These are phyloP conservation scores for Armadillidium nasatum DNA, from an alignment of 1,140 invertebrate species.

Conservation along the genomic window DNA sequence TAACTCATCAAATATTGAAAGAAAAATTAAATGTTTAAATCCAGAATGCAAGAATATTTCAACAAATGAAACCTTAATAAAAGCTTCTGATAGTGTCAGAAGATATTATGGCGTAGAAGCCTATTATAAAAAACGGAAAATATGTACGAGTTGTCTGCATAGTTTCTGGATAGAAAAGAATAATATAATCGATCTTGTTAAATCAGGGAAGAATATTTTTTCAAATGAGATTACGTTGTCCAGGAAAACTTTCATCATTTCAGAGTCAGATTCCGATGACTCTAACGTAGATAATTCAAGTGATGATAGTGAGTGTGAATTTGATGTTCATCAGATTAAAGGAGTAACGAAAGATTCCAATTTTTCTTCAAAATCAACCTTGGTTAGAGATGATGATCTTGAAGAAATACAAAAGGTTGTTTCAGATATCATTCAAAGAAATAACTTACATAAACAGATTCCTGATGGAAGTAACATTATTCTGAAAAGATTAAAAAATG, in stretches of 20 bases:
- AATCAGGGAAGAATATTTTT: slow-evolving; percentile 27
- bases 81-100: slow-evolving; percentile 29
- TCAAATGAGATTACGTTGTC: slow-evolving; percentile 26
- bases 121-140: slow-evolving; percentile 38
- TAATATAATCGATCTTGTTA: slow-evolving; percentile 25
- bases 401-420: slow-evolving; percentile 7
- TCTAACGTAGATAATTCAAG: slow-evolving; percentile 9
- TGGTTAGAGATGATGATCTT: neutral
- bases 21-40: slow-evolving; percentile 38
- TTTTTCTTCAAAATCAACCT: neutral
- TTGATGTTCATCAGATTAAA: neutral
- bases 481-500: neutral
- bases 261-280: slow-evolving; percentile 41
- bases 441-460: slow-evolving; percentile 15
- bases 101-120: slow-evolving; percentile 39
- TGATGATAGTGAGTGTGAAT: neutral
- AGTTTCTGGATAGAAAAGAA: slow-evolving; percentile 28
- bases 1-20: neutral
- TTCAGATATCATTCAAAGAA: neutral
- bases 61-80: slow-evolving; percentile 25
- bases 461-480: neutral
- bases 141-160: slow-evolving; percentile 27
- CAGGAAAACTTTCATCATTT: slow-evolving; percentile 34
- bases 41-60: slow-evolving; percentile 33
- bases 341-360: neutral